Evolutionary conservation across 2,797 vertebrate genomes (phyloP).

Genomic region (Podarcis lilfordi): DNA sequence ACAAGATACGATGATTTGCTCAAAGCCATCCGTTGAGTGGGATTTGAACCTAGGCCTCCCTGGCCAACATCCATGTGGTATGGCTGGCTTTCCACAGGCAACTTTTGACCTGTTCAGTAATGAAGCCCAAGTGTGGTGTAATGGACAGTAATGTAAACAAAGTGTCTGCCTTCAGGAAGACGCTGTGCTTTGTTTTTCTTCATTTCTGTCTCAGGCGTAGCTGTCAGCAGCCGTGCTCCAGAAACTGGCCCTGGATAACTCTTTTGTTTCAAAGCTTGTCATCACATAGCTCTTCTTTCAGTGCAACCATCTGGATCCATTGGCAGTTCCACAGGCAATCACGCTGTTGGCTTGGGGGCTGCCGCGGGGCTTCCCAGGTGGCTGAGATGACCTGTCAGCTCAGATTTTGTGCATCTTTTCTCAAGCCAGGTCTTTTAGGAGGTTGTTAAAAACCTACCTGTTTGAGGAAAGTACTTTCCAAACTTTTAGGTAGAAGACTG

Average conservation of each 20-base stretch:
- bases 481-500: background rate
- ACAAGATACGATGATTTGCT: background rate
- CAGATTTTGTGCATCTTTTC: background rate
- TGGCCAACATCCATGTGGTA: background rate
- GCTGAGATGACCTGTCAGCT: background rate
- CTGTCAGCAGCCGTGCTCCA: background rate
- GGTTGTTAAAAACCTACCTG: conserved; percentile 14
- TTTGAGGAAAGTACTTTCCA: background rate
- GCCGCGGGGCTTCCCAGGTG: background rate
- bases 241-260: background rate
- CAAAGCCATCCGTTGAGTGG: background rate
- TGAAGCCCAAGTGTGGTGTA: background rate
- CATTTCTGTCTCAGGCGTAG: background rate
- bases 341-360: background rate
- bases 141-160: background rate
- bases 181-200: background rate
- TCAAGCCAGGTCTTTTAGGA: background rate
- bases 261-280: background rate
- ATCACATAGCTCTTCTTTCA: fast-evolving
- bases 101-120: background rate
- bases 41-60: background rate
- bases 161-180: background rate
- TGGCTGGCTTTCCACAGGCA: background rate
- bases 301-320: background rate
- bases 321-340: background rate